Conservation (phyloP, 2,888 invertebrate genomes). For the Steinernema hermaphroditum region DNA sequence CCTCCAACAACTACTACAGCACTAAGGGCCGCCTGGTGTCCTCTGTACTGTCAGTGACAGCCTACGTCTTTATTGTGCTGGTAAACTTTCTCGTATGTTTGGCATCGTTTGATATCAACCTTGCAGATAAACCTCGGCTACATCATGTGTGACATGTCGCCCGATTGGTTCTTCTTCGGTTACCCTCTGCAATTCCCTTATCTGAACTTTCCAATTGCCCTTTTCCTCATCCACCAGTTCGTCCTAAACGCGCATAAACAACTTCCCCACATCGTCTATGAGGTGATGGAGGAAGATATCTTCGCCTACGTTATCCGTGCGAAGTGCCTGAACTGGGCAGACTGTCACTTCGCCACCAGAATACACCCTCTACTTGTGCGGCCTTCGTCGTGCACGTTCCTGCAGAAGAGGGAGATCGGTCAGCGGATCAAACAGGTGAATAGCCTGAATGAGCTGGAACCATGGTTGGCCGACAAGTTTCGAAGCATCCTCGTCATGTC, state of each 20-base stretch:
- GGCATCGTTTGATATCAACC: too few species aligned
- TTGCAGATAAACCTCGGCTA: conserved; percentile 19
- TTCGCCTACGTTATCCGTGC: conserved; percentile 9
- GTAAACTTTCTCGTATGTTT: too few species aligned
- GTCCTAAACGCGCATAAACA: not conserved
- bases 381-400: not conserved
- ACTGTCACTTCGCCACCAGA: conserved; percentile 2
- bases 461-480: conserved; percentile 19
- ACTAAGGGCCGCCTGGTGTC: not conserved
- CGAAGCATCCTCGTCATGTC: not conserved
- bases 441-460: not conserved
- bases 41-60: not conserved
- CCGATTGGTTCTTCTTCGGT: conserved; percentile 9
- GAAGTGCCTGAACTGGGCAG: conserved; percentile 18
- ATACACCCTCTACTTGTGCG: not conserved
- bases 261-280: conserved; percentile 8
- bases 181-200: conserved; percentile 20
- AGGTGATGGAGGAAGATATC: conserved; percentile 6
- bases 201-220: conserved; percentile 11
- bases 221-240: conserved; percentile 18
- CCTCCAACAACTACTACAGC: not conserved
- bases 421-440: conserved; percentile 2
- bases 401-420: not conserved
- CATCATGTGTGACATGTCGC: conserved; percentile 26
- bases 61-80: conserved; percentile 16